Conservation (phyloP, 35 echinoderm and acorn worm genomes). For the Holothuria glaberrima region DNA sequence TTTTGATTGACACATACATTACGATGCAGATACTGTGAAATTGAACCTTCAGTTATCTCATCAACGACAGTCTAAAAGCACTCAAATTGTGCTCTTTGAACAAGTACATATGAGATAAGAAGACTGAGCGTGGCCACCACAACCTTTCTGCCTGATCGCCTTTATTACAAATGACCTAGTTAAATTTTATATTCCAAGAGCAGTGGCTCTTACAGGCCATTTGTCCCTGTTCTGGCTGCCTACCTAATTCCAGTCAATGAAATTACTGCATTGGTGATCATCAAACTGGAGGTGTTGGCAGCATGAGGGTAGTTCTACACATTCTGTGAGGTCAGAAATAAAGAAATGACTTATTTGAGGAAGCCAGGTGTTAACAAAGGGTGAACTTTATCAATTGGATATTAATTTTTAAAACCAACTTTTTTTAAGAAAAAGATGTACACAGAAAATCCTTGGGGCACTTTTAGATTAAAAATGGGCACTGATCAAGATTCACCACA, state of each 20-base stretch:
- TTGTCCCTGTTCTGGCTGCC: slow-evolving; percentile 4
- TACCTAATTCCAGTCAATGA: slow-evolving; percentile 17
- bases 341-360: background rate
- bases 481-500: no score
- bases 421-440: no score
- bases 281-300: background rate
- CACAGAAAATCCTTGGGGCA: no score
- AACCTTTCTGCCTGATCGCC: slow-evolving; percentile 33
- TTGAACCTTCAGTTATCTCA: slow-evolving; percentile 7
- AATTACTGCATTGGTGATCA: slow-evolving; percentile 39
- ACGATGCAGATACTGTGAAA: no score
- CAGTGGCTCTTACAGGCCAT: background rate
- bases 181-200: slow-evolving; percentile 38
- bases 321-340: background rate
- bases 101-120: no score
- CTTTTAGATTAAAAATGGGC: no score
- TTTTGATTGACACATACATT: no score
- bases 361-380: slow-evolving; percentile 7
- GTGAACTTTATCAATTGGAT: slow-evolving; percentile 11
- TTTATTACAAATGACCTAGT: slow-evolving; percentile 51
- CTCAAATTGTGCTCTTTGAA: background rate
- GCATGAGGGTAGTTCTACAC: background rate
- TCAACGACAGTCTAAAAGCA: slow-evolving; percentile 24
- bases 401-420: slow-evolving; percentile 17
- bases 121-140: background rate